A percentile compares a stretch with the other conserved stretches of the same genome.
Conservation (phyloP, 2,888 invertebrate species). For the Scotopteryx bipunctaria region DNA sequence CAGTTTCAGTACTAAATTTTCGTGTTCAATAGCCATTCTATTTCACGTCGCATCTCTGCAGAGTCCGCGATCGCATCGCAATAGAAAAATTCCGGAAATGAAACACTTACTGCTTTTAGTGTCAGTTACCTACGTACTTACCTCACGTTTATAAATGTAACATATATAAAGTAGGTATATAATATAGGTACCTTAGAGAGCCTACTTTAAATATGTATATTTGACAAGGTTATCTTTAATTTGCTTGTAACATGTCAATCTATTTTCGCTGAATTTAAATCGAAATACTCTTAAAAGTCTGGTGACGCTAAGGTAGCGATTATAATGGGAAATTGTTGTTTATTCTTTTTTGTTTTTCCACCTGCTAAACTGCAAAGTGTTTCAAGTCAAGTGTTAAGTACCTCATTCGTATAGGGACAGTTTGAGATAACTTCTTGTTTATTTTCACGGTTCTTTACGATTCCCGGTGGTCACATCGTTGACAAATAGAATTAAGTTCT, state of each 20-base stretch:
- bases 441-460: slow-evolving; percentile 17
- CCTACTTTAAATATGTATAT: no score
- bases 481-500: slow-evolving; percentile 1
- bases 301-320: no score
- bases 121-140: slow-evolving; percentile 40
- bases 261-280: no score
- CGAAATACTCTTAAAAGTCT: no score
- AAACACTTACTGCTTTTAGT: slow-evolving; percentile 60
- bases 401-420: no score
- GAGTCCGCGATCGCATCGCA: slow-evolving; percentile 44
- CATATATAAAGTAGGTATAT: not conserved
- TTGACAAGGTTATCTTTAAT: no score
- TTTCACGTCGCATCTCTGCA: slow-evolving; percentile 34
- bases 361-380: no score
- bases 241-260: no score
- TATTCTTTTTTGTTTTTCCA: no score
- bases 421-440: slow-evolving; percentile 4
- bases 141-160: not conserved
- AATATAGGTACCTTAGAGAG: no score
- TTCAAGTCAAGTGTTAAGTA: no score
- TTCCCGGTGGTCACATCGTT: slow-evolving; percentile 10
- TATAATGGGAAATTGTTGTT: no score
- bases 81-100: slow-evolving; percentile 60
- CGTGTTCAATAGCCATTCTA: slow-evolving; percentile 46
- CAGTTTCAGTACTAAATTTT: not conserved